These are phyloP conservation scores for Aphidius colemani DNA, from an alignment of 2,888 invertebrate species.

Conservation along the genomic window DNA sequence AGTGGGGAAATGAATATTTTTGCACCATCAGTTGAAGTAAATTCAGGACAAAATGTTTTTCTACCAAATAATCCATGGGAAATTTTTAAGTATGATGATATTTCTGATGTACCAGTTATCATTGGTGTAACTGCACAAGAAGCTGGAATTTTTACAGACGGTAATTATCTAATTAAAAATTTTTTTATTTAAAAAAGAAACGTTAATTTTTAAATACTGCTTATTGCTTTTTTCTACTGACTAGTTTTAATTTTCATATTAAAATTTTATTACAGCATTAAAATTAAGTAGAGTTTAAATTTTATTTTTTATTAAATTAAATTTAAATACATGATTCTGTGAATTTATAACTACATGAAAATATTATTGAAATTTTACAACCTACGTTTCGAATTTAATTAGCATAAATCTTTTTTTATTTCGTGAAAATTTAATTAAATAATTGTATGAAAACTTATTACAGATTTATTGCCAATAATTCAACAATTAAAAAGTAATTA, in stretches of 20 bases:
- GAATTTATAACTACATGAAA: no score
- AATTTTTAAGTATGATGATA: slow-evolving; percentile 44
- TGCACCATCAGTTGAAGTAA: slow-evolving; percentile 45
- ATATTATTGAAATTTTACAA: neutral
- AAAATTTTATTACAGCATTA: no score
- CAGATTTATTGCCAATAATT: slow-evolving; percentile 40
- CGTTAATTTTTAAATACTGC: no score
- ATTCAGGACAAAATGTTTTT: slow-evolving; percentile 49
- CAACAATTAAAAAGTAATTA: slow-evolving; percentile 46
- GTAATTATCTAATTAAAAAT: slow-evolving; percentile 31
- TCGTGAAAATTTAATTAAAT: neutral
- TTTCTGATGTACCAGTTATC: slow-evolving; percentile 49
- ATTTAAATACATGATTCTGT: no score
- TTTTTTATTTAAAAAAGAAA: no score
- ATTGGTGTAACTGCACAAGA: slow-evolving; percentile 45
- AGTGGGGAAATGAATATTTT: slow-evolving; percentile 40
- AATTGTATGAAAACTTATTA: neutral
- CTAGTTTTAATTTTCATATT: no score
- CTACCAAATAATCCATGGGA: slow-evolving; percentile 49
- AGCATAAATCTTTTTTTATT: neutral
- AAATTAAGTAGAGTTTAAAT: no score
- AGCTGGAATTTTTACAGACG: slow-evolving; percentile 34
- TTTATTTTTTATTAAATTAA: neutral
- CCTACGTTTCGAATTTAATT: neutral
- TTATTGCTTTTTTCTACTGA: no score